Percentiles rank a stretch among this genome's conserved stretches.
phyloP scores from a whole-genome alignment of 2,888 invertebrate genomes.

The Pristionchus exspectatus region DNA sequence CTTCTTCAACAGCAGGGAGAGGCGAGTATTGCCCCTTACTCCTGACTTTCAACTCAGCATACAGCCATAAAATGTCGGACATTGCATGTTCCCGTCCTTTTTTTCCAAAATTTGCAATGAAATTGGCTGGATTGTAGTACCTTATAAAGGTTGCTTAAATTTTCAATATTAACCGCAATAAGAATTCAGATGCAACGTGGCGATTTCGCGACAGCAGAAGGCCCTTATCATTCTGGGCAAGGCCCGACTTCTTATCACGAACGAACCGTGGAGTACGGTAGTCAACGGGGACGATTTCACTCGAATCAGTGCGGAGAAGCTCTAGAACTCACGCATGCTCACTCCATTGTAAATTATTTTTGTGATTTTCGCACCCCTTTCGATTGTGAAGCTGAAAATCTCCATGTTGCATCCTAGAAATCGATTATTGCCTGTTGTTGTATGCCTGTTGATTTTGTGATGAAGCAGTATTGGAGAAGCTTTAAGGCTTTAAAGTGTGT shows the following conservation, averaged over 20 bases:
- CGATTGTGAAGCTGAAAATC: neutral
- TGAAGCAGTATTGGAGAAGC: neutral
- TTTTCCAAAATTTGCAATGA: no score
- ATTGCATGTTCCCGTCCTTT: no score
- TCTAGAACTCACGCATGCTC: neutral
- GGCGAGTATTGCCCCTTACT: neutral
- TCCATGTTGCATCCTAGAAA: neutral
- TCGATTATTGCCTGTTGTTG: neutral
- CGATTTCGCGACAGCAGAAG: constrained; percentile 11
- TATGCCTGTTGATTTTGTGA: neutral
- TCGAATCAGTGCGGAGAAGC: neutral
- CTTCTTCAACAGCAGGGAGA: neutral
- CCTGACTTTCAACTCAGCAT: no score
- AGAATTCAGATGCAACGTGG: neutral
- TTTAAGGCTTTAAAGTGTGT: no score
- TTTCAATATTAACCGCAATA: no score
- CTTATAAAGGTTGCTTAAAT: no score
- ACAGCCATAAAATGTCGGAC: no score
- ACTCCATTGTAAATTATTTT: neutral
- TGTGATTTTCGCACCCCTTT: neutral
- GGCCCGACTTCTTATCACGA: neutral
- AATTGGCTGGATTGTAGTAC: no score
- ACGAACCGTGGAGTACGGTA: neutral
- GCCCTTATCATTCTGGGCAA: neutral
- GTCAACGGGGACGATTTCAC: constrained; percentile 5